phyloP scores from a whole-genome alignment of 2,113 vertebrate species.

The Candoia aspera region DNA sequence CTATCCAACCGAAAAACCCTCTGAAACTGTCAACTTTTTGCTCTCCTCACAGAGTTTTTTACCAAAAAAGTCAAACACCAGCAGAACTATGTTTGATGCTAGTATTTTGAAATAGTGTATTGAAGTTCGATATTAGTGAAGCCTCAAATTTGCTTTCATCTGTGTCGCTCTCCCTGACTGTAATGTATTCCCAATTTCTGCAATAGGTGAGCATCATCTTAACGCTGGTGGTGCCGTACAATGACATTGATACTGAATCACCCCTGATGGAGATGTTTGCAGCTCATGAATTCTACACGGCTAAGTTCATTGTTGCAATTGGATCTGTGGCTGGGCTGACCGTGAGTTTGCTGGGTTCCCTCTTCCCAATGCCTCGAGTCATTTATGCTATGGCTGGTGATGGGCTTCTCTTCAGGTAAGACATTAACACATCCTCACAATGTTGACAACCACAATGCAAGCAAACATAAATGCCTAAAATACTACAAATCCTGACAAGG shows the following conservation, averaged over 20 bases:
- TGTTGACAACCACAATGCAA: not conserved
- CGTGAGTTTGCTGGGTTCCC: constrained; percentile 91
- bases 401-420: constrained; percentile 95
- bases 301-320: constrained; percentile 89
- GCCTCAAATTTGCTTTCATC: not conserved
- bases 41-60: not conserved
- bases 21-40: not conserved
- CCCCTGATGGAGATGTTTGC: constrained; percentile 99
- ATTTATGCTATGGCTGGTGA: constrained; percentile 97
- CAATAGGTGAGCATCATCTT: constrained; percentile 93
- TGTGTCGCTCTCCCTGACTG: not conserved
- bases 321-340: constrained; percentile 92
- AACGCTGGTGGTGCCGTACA: constrained; percentile 92
- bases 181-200: not conserved
- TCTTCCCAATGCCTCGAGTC: constrained; percentile 96
- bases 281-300: constrained; percentile 85
- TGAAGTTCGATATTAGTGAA: not conserved
- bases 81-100: not conserved
- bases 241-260: constrained; percentile 90
- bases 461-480: not conserved
- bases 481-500: not conserved
- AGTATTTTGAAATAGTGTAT: not conserved
- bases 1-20: not conserved
- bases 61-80: not conserved
- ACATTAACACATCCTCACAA: not conserved